Evolutionary conservation across 2,888 invertebrate genomes (phyloP), one percentile per base, ranked within the genome.

Genomic region (Ophion obscuratus): DNA sequence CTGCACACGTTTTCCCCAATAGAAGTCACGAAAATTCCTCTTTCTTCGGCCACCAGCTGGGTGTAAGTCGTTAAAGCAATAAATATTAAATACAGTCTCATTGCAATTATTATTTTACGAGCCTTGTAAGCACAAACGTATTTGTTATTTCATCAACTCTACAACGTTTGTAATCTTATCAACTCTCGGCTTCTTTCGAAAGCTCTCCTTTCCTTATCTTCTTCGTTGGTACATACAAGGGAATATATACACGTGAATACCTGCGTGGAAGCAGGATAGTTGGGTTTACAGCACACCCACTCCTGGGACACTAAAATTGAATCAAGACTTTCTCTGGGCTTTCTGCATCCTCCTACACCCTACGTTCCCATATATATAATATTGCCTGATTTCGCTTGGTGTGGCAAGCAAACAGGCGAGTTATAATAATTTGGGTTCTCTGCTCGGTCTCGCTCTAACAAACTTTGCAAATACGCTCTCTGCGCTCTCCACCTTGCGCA

Each of bases 381-480:
- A 77, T 80, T 20, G 57, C 84, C 81, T 84, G 85, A 86, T 88
- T 87, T 83, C 73, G 81, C 86, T 85, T 85, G 87, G 85, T 70
- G 88, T 76, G 67, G 64, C 44, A 75, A 82, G 57, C 66, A 74
- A 79, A 62, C 75, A 67, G 47, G 76, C 77, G 83, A 77, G 83
- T 75, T 81, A 83, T 77, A 81, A 86, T 86, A 86, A 83, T 86
- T 86, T 68, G 68, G 68, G 59, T 77, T 80, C 73, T 76, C 83
- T 70, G 77, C 68, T 81, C 74, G 68, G 67, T 71, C 70, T 86
- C 47, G 85, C 59, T 80, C 40, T 71, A 75, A 71, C 85, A 81
- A 86, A 86, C 86, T 86, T 86, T 83, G 64, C 73, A 59, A 85
- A 85, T 76, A 71, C 64, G 66, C 57, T 73, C 40, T 71, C 47